A percentile compares a stretch with the other conserved stretches of the same genome.
These are phyloP conservation scores for Mycetomoellerius zeteki DNA, from an alignment of 1,140 invertebrate genomes.

Conservation along the genomic window DNA sequence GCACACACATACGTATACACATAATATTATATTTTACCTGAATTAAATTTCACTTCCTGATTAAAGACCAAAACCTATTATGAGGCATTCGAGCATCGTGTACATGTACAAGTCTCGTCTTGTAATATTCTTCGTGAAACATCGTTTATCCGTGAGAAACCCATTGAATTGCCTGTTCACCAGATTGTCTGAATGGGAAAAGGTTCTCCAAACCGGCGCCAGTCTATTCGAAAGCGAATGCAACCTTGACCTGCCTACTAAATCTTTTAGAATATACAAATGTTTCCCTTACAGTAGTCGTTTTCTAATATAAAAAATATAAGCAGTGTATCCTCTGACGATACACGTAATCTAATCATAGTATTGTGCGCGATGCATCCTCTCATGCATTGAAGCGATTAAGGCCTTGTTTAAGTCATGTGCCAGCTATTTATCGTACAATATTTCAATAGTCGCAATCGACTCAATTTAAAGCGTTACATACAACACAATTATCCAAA, in stretches of 20 bases:
- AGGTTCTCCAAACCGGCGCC: neutral
- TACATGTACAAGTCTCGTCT: neutral
- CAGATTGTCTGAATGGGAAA: neutral
- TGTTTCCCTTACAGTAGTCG: neutral
- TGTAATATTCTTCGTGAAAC: neutral
- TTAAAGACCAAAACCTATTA: conserved; percentile 35
- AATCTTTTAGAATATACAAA: conserved; percentile 1
- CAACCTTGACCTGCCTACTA: conserved; percentile 5
- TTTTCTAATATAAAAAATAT: neutral
- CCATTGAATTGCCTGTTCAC: conserved; percentile 49
- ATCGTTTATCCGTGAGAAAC: neutral
- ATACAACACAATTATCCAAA: neutral
- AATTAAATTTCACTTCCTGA: conserved; percentile 5
- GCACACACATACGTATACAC: neutral
- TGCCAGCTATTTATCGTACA: neutral
- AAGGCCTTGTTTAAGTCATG: neutral
- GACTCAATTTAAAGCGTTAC: neutral
- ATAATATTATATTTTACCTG: neutral
- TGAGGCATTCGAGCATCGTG: conserved; percentile 30
- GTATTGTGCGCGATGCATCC: neutral
- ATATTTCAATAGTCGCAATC: conserved; percentile 12
- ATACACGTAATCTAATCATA: conserved; percentile 23
- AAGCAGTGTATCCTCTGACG: neutral
- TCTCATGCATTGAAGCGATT: neutral
- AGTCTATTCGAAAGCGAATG: conserved; percentile 20